Conservation (phyloP, 1,140 invertebrate species). For the Ectropis grisescens region DNA sequence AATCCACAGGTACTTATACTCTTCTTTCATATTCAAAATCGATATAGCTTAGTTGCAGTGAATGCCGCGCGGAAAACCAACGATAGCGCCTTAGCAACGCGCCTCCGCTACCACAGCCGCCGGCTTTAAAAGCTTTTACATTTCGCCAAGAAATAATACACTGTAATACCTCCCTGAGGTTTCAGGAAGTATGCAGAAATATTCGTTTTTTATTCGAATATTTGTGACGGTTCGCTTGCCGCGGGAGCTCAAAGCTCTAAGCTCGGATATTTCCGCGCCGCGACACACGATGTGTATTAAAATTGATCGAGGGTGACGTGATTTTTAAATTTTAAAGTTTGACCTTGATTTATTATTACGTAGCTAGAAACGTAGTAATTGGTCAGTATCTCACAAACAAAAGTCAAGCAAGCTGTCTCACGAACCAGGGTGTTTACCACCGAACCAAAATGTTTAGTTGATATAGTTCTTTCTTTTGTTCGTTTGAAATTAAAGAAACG, state of each 20-base stretch:
- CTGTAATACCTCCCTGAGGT: conserved; percentile 38
- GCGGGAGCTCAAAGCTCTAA: conserved; percentile 40
- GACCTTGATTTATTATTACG: neutral
- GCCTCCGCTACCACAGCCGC: conserved; percentile 42
- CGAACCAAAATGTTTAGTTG: too few relatives aligned
- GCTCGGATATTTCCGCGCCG: conserved; percentile 54
- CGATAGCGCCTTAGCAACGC: conserved; percentile 44
- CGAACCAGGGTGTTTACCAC: too few relatives aligned
- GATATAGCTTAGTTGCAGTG: conserved; percentile 44
- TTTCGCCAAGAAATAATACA: conserved; percentile 60
- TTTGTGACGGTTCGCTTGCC: conserved; percentile 37
- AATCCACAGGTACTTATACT: too few relatives aligned
- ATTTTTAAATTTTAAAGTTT: conserved; percentile 1
- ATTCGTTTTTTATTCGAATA: conserved; percentile 61
- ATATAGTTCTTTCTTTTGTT: too few relatives aligned
- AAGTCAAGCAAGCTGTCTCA: too few relatives aligned
- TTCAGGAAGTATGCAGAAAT: conserved; percentile 55
- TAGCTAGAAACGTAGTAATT: neutral
- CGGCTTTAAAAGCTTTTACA: conserved; percentile 63
- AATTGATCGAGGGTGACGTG: conserved; percentile 43
- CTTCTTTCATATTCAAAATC: conserved; percentile 23
- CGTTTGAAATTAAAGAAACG: too few relatives aligned
- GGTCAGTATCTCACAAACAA: too few relatives aligned
- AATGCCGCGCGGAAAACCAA: conserved; percentile 25
- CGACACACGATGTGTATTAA: conserved; percentile 30